Evolutionary conservation across 2,888 invertebrate species (phyloP), one percentile per base, ranked within the genome.

Genomic region (Isoperla grammatica): DNA sequence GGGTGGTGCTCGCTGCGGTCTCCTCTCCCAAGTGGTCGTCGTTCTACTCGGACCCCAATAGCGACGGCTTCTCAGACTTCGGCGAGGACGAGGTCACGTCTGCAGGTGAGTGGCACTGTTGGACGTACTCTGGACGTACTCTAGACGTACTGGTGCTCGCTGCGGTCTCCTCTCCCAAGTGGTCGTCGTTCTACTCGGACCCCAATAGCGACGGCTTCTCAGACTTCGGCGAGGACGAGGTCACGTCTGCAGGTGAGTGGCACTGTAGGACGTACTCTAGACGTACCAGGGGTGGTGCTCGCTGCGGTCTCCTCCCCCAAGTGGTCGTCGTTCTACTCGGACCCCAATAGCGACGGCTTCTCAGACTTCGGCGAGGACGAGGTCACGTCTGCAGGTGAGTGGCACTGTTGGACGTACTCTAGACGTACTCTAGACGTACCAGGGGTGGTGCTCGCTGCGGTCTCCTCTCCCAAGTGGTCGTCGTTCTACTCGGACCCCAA

Each of bases 91-190:
- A 88, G 72, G 77, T 84, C 61, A 84, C 85, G 62, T 82, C 84
- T 65, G 80, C 82, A 73, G 87, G 87, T 87, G 73, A 75, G 75
- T 74, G 40, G 23, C 29, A 8, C n/a, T n/a, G n/a, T n/a, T n/a
- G n/a, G n/a, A n/a, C n/a, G n/a, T n/a, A 99, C 79, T 89, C 94
- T 61, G 85, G 96, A 58, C 85, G 98, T 71, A 94, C 96, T 75
- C 81, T 94, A 65, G 91, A 93, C 73, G 89, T 89, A 56, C 90
- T 92, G 55, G 92, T 96, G 13, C 82, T 92, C 72, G 89, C 88
- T 58, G 92, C 95, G 23, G 93, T 96, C 12, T 90, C 86, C 57
- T 88, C 87, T 60, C 78, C 83, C 62, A 87, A 86, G 73, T 88
- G 88, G 88, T 81, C 80, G 65, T 78, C 79, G 61, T 79, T 78